These are phyloP conservation scores for Pollachius pollachius DNA, from an alignment of 2,113 vertebrate genomes.

Conservation along the genomic window DNA sequence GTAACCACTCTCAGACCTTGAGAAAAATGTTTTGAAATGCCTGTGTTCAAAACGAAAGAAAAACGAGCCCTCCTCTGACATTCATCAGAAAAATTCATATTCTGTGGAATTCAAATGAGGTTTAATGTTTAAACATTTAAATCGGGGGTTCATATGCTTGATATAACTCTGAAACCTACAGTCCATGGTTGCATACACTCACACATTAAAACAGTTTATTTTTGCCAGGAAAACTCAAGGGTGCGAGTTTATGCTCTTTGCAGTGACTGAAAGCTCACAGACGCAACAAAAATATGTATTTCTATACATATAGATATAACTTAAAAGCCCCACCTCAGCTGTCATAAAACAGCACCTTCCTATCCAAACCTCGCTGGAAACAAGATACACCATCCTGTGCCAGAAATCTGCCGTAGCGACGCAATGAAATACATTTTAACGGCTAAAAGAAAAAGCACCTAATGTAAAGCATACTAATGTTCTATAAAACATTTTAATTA, in stretches of 20 bases:
- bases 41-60: too few species aligned
- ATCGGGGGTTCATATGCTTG: too few species aligned
- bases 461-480: constrained; percentile 32
- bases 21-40: too few species aligned
- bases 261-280: constrained; percentile 41
- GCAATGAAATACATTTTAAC: constrained; percentile 53
- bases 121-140: too few species aligned
- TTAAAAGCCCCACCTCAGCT: constrained; percentile 1
- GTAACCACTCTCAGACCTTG: too few species aligned
- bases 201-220: constrained; percentile 15
- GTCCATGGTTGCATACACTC: too few species aligned
- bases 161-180: too few species aligned
- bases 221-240: constrained; percentile 13
- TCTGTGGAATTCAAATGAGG: too few species aligned
- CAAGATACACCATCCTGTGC: constrained; percentile 40
- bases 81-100: too few species aligned
- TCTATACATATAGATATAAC: too few species aligned
- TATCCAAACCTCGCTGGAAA: constrained; percentile 43
- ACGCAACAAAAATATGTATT: constrained; percentile 9
- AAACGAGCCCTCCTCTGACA: too few species aligned
- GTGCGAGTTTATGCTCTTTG: constrained; percentile 25
- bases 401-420: constrained; percentile 47
- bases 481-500: too few species aligned
- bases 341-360: constrained; percentile 53
- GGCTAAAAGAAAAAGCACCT: constrained; percentile 52